Evolutionary conservation across 2,113 vertebrate genomes (phyloP), one percentile per base, ranked within the genome.

Genomic region (Psittacara wagleri): DNA sequence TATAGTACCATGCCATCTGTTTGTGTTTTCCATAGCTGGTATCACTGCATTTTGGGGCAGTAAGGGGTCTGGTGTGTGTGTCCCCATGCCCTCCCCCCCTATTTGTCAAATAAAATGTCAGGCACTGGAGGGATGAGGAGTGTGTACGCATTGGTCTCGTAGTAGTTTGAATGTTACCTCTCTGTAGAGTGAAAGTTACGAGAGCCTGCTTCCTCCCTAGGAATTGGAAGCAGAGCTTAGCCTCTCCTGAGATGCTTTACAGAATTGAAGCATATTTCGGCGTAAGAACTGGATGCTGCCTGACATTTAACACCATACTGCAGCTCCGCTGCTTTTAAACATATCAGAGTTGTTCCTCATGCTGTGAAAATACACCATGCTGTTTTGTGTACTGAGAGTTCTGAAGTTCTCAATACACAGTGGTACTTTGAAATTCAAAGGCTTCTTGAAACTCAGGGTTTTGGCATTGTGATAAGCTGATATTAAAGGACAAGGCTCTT

Each of bases 51-150:
- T 92, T 61, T 69, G 9, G 70, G 49, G 17, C n/a, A 68, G 9
- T 41, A 57, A 74, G 23, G 55, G 33, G 52, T 35, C 46, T 73
- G 23, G 23, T 64, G 28, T 74, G 44, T 61, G 18, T 69, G 7
- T 6, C 11, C 9, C 18, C 35, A 18, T 0, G 2, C 83, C n/a
- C 31, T 25, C 20, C 15, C 18, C 9, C 3, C 6, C 6, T 11
- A 1, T 1, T 70, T 79, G 57, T 43, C 24, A 72, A 67, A 43
- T 54, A 33, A 81, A 70, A 82, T 48, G 31, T 70, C 48, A 76
- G 6, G 57, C 64, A 13, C 37, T 72, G 11, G 18, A 27, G 49
- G 4, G 25, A 6, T 8, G 11, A 19, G 7, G 33, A 59, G 57
- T 15, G 6, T n/a, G 37, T 37, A 20, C 0, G 0, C 43, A 28